A percentile compares a stretch with the other conserved stretches of the same genome.
phyloP scores from a whole-genome alignment of 2,888 invertebrate genomes.

The Drosophila ochracea region DNA sequence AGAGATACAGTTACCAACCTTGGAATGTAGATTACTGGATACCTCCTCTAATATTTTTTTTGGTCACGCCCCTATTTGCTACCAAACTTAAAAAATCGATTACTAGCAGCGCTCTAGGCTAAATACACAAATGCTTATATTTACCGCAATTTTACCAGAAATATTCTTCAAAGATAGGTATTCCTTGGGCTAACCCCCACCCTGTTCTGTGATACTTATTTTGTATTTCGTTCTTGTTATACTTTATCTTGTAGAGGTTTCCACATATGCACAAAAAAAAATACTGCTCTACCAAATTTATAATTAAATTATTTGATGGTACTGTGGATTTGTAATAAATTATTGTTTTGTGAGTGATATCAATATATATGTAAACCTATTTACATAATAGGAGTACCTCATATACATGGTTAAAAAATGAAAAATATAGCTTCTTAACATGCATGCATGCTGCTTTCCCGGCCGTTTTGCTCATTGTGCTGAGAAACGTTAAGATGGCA shows the following conservation, averaged over 20 bases:
- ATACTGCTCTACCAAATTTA: not conserved
- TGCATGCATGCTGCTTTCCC: not conserved
- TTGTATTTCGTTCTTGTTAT: too few species aligned
- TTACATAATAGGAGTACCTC: not conserved
- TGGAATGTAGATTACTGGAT: not conserved
- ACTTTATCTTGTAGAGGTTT: too few species aligned
- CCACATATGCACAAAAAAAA: too few species aligned
- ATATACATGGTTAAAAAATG: not conserved
- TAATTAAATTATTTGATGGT: not conserved
- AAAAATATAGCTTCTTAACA: not conserved
- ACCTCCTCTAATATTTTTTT: too few species aligned
- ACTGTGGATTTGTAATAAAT: not conserved
- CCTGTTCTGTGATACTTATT: too few species aligned
- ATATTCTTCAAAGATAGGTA: too few species aligned
- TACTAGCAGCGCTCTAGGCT: too few species aligned
- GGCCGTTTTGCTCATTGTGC: slow-evolving; percentile 7
- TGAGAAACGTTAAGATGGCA: slow-evolving; percentile 49
- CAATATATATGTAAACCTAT: not conserved
- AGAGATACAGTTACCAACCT: not conserved
- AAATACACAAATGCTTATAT: too few species aligned
- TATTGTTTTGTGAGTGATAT: not conserved
- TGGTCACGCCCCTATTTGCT: too few species aligned
- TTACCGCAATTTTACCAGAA: too few species aligned
- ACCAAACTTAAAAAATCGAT: too few species aligned
- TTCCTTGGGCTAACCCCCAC: too few species aligned